These are phyloP conservation scores for Coelopa frigida DNA, from an alignment of 1,140 invertebrate species.

Conservation along the genomic window DNA sequence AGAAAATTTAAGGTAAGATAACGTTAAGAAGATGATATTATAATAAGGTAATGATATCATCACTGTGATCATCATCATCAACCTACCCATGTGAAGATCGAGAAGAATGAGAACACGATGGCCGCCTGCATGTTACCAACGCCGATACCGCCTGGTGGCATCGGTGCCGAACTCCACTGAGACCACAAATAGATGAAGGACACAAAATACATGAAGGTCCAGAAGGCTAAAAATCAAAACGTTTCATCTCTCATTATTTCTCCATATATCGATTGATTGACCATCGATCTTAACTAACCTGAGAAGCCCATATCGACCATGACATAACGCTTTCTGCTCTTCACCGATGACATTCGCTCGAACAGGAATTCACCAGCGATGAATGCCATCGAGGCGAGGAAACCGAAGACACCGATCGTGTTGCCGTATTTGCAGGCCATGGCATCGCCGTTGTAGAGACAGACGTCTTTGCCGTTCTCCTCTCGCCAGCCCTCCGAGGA, in stretches of 20 bases:
- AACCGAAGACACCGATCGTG: slow-evolving; percentile 86
- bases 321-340: slow-evolving; percentile 92
- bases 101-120: slow-evolving; percentile 94
- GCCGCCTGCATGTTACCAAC: slow-evolving; percentile 82
- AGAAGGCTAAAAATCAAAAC: slow-evolving; percentile 77
- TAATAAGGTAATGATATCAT: no score
- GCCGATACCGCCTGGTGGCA: slow-evolving; percentile 56
- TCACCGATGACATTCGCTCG: slow-evolving; percentile 96
- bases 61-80: no score
- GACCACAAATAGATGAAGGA: slow-evolving; percentile 91
- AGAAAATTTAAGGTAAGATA: neutral
- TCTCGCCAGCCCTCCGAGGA: slow-evolving; percentile 81
- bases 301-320: slow-evolving; percentile 84
- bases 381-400: slow-evolving; percentile 82
- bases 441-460: slow-evolving; percentile 82
- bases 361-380: slow-evolving; percentile 89
- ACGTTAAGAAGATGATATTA: neutral
- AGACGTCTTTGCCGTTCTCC: slow-evolving; percentile 61
- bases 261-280: no score
- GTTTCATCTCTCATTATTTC: no score
- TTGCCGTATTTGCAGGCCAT: slow-evolving; percentile 93
- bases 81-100: slow-evolving; percentile 90
- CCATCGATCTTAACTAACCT: no score
- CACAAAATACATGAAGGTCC: slow-evolving; percentile 93
- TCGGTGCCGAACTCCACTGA: slow-evolving; percentile 76